These are phyloP conservation scores for Phalangium opilio DNA, from an alignment of 2,888 invertebrate genomes.

Conservation along the genomic window DNA sequence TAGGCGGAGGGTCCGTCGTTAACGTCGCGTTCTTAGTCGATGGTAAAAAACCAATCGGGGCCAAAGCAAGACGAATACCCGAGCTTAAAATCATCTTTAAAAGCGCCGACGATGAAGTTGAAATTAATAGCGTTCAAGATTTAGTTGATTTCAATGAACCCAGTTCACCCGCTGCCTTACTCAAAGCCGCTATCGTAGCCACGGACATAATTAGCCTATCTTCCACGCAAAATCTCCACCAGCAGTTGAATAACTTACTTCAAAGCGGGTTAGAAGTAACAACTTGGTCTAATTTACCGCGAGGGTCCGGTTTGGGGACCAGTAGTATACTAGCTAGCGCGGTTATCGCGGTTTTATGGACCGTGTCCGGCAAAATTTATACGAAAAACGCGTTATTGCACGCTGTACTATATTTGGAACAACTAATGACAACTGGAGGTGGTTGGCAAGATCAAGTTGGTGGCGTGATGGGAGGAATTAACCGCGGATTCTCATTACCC, in stretches of 20 bases:
- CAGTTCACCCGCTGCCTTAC: conserved; percentile 29
- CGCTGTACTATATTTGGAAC: conserved; percentile 36
- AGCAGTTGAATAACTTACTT: conserved; percentile 27
- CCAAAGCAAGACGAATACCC: too few relatives aligned
- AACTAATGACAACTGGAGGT: conserved; percentile 39
- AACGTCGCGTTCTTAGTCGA: conserved; percentile 35
- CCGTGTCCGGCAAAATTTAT: conserved; percentile 28
- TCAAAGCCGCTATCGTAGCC: conserved; percentile 36
- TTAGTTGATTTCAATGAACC: too few relatives aligned
- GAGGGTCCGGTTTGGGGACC: conserved; percentile 39
- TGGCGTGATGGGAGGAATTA: conserved; percentile 34
- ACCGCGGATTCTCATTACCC: conserved; percentile 29
- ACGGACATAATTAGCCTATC: conserved; percentile 29
- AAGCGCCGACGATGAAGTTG: too few relatives aligned
- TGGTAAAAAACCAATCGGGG: conserved; percentile 23
- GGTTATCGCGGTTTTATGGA: conserved; percentile 35
- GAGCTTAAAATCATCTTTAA: too few relatives aligned
- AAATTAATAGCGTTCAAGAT: too few relatives aligned
- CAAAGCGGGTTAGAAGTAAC: conserved; percentile 34
- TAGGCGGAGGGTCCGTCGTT: conserved; percentile 34
- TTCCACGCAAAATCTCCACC: conserved; percentile 13
- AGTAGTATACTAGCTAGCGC: conserved; percentile 40
- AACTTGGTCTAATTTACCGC: conserved; percentile 35
- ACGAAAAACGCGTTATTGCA: conserved; percentile 31
- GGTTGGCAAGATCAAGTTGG: conserved; percentile 43